A percentile compares a stretch with the other conserved stretches of the same genome.
Evolutionary conservation across 2,113 vertebrate species (phyloP).

Genomic region (Prionailurus viverrinus): DNA sequence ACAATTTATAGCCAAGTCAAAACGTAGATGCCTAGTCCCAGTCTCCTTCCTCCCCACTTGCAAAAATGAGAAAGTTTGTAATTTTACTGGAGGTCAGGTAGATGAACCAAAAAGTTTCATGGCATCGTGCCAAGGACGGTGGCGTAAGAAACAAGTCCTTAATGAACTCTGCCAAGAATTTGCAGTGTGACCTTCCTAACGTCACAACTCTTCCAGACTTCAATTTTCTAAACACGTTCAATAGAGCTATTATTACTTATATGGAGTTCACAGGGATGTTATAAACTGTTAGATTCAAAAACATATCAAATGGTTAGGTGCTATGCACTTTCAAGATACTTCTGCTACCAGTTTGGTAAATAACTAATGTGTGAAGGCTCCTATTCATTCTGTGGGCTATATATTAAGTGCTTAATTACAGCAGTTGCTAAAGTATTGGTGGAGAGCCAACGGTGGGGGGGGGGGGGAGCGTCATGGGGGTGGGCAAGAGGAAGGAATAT

Average conservation of each 20-base stretch:
- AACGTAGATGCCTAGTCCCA: not conserved
- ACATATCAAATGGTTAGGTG: not conserved
- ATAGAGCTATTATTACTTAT: not conserved
- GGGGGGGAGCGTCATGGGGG: fast-evolving
- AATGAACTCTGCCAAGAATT: not conserved
- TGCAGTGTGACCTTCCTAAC: not conserved
- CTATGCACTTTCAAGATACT: not conserved
- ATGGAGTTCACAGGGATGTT: not conserved
- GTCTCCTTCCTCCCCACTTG: not conserved
- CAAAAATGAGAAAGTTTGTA: not conserved
- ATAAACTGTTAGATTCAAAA: not conserved
- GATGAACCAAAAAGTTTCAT: not conserved
- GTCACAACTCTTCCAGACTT: not conserved
- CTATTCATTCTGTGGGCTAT: not conserved
- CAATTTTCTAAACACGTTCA: not conserved
- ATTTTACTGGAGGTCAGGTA: not conserved
- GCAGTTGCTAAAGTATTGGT: not conserved
- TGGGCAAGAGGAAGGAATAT: not conserved
- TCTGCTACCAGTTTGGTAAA: not conserved
- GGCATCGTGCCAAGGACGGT: not conserved
- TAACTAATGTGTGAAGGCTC: not conserved
- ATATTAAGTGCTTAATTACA: not conserved
- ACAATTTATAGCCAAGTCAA: not conserved
- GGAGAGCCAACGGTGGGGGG: not conserved
- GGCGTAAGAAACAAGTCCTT: not conserved